Conservation (phyloP, 2,888 invertebrate species). For the Epsilonema sp. region DNA sequence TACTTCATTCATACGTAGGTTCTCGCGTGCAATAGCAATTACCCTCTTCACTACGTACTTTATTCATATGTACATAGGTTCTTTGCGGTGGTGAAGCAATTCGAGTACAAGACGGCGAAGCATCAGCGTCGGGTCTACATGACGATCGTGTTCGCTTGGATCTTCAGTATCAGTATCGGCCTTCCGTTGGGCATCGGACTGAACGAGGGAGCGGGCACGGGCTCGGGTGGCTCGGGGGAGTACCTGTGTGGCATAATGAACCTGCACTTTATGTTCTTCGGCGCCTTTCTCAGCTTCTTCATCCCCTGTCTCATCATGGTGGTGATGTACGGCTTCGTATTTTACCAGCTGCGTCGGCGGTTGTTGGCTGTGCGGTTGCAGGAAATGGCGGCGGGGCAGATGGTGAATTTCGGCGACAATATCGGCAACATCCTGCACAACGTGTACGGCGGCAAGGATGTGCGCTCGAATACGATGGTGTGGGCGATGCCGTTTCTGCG, state of each 20-base stretch:
- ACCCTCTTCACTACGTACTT: too few species aligned
- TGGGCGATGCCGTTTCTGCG: not conserved
- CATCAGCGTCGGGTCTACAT: constrained; percentile 23
- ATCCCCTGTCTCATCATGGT: constrained; percentile 36
- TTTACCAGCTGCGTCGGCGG: constrained; percentile 28
- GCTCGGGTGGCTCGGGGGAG: not conserved
- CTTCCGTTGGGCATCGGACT: constrained; percentile 15
- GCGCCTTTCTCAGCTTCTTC: constrained; percentile 33
- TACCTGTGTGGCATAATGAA: not conserved
- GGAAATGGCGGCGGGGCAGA: constrained; percentile 11
- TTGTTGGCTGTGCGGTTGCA: constrained; percentile 24
- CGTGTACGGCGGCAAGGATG: not conserved
- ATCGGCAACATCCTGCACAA: constrained; percentile 1
- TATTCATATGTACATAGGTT: too few species aligned
- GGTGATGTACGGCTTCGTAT: constrained; percentile 33
- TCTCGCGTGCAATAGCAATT: too few species aligned
- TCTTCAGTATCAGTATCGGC: constrained; percentile 22
- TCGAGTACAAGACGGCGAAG: constrained; percentile 26
- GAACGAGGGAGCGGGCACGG: too few species aligned
- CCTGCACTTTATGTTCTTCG: not conserved
- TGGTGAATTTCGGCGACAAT: constrained; percentile 8
- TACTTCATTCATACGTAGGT: too few species aligned
- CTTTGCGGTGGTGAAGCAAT: constrained; percentile 8
- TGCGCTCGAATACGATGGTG: not conserved
- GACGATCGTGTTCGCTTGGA: constrained; percentile 22